A percentile compares a stretch with the other conserved stretches of the same genome.
Evolutionary conservation across 2,888 invertebrate genomes (phyloP).

Genomic region (Andrena camellia): DNA sequence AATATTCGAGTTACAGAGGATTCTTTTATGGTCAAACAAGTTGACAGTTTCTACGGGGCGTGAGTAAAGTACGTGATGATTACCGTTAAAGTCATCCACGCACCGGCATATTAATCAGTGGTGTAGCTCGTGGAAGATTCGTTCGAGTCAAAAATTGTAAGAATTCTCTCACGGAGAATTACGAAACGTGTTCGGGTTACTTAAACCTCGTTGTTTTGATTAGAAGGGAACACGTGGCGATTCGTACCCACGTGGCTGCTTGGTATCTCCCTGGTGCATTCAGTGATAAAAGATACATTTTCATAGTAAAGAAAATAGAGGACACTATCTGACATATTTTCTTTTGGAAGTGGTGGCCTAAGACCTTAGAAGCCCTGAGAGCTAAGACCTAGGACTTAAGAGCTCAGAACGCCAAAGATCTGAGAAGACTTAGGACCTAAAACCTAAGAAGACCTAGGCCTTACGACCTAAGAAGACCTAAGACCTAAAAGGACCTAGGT

Average conservation of each 20-base stretch:
- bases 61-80: conserved; percentile 34
- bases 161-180: background rate
- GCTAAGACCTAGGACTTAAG: too few relatives aligned
- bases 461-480: too few relatives aligned
- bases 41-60: conserved; percentile 1
- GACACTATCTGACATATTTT: background rate
- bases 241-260: background rate
- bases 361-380: too few relatives aligned
- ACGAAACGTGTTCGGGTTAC: background rate
- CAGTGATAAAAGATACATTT: background rate
- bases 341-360: too few relatives aligned
- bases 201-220: conserved; percentile 13
- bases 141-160: background rate
- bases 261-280: background rate
- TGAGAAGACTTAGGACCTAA: too few relatives aligned
- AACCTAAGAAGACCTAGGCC: too few relatives aligned
- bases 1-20: background rate
- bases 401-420: too few relatives aligned
- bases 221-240: conserved; percentile 5
- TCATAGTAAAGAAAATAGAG: background rate
- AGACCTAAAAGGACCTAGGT: too few relatives aligned
- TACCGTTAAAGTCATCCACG: conserved; percentile 30
- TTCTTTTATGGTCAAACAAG: background rate
- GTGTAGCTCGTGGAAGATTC: background rate
- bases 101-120: background rate